Percentiles rank a stretch among this genome's conserved stretches.
phyloP scores from a whole-genome alignment of 1,140 invertebrate species.

The Hycleus phaleratus region DNA sequence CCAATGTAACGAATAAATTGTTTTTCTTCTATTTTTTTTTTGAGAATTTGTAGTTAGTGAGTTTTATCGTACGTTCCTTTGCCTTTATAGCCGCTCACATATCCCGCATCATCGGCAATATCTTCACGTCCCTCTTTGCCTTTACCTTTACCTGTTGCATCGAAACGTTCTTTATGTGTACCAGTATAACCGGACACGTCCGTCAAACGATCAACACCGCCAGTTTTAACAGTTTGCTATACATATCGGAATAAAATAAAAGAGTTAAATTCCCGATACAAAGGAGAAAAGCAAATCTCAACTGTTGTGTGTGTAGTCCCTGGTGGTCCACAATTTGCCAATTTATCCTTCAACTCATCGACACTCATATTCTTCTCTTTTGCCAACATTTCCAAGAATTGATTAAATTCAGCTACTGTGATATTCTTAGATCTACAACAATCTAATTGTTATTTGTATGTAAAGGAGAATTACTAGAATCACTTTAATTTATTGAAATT shows the following conservation, averaged over 20 bases:
- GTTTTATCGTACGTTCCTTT: constrained; percentile 20
- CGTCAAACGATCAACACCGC: constrained; percentile 78
- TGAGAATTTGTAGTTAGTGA: too few relatives aligned
- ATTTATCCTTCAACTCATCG: constrained; percentile 46
- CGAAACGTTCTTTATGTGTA: constrained; percentile 82
- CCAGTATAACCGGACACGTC: constrained; percentile 86
- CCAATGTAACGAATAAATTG: too few relatives aligned
- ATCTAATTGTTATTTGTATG: neutral
- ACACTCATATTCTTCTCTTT: constrained; percentile 48
- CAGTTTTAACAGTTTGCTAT: constrained; percentile 45
- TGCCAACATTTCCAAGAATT: constrained; percentile 50
- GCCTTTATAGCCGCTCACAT: constrained; percentile 73
- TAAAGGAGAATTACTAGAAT: neutral
- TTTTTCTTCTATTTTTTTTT: too few relatives aligned
- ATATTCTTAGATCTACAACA: constrained; percentile 23
- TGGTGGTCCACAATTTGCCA: constrained; percentile 47
- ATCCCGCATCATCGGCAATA: constrained; percentile 68
- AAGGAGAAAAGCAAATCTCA: neutral
- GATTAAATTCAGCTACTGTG: constrained; percentile 17
- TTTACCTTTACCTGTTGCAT: constrained; percentile 77
- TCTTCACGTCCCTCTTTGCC: constrained; percentile 80
- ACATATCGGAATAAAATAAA: too few relatives aligned
- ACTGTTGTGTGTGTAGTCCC: constrained; percentile 23
- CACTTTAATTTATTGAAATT: constrained; percentile 59
- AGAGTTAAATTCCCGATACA: too few relatives aligned